Evolutionary conservation across 2,888 invertebrate genomes (phyloP).

Genomic region (Thereva unica): DNA sequence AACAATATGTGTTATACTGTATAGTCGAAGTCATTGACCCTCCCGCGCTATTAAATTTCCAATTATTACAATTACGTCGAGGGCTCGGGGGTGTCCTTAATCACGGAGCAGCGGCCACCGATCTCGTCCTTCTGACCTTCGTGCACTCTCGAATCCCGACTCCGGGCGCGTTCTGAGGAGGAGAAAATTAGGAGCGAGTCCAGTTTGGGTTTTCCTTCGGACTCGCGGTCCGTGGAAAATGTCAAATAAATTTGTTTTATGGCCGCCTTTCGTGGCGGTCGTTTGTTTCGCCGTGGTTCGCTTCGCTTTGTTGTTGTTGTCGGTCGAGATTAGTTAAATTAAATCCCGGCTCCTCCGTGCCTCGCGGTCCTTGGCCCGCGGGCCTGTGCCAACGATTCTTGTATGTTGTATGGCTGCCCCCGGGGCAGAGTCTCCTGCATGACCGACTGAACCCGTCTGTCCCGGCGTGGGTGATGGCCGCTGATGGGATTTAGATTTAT

Average conservation of each 20-base stretch:
- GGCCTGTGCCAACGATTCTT: not conserved
- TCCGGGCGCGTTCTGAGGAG: not conserved
- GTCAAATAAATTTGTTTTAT: slow-evolving; percentile 13
- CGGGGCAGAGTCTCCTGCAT: not conserved
- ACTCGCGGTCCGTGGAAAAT: not conserved
- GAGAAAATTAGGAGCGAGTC: not conserved
- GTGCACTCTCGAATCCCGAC: too few species aligned
- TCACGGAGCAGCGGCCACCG: too few species aligned
- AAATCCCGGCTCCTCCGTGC: not conserved
- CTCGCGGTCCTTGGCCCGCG: not conserved
- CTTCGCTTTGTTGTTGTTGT: not conserved
- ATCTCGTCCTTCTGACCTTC: too few species aligned
- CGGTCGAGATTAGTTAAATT: slow-evolving; percentile 11
- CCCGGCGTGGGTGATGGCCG: slow-evolving; percentile 11
- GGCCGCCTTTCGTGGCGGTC: slow-evolving; percentile 8
- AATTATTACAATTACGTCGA: too few species aligned
- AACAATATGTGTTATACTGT: too few species aligned
- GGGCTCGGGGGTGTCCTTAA: too few species aligned
- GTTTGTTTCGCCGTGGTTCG: not conserved
- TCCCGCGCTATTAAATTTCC: too few species aligned
- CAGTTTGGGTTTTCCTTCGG: not conserved
- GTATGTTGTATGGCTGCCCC: slow-evolving; percentile 4
- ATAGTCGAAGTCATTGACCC: too few species aligned
- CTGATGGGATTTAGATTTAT: slow-evolving; percentile 4
- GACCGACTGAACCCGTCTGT: not conserved